Base-by-base conservation (phyloP, 2,797 vertebrate genomes). In the Rallus crepitans region DNA sequence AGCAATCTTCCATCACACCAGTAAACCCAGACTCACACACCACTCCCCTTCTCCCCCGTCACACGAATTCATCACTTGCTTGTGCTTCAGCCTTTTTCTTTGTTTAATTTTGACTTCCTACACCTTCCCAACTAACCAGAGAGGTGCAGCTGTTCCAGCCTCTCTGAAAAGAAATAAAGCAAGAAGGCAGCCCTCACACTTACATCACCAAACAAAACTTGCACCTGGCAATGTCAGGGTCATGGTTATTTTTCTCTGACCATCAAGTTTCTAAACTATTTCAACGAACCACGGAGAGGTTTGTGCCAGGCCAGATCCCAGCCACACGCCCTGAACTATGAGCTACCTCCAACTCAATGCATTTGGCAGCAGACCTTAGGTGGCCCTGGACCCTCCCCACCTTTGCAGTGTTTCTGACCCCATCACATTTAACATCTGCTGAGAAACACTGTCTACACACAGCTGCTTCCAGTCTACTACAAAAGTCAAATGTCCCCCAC, bases 341-440 rank as follows among this genome's bases (percentile, higher is more conserved):
- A 24, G 11, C 20, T 33, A 24, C 28, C 2, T 11, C 5, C 0
- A 2, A 5, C 35, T 31, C 14, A 16, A 23, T 0, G 2, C 1
- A 1, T 4, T 39, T 1, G 1, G 47, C 4, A 1, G 45, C 0
- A n/a, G 24, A 3, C 16, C 24, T 21, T 1, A 4, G 18, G 16
- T 3, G 18, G 24, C 68, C 33, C 24, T 0, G 6, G 42, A 28
- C 6, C 3, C 10, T 33, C 5, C 35, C 13, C 3, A 0, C 11
- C 20, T 15, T 52, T 2, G 11, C 31, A 7, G 11, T 3, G 5
- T 24, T 70, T 16, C 56, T 8, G 69, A 52, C 15, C 37, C 30
- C 76, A 8, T 4, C 61, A 8, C 39, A 31, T 40, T 7, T 2
- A 48, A 31, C 53, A 56, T 39, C 42, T 1, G 15, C 48, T 1